A percentile compares a stretch with the other conserved stretches of the same genome.
Evolutionary conservation across 2,797 vertebrate genomes (phyloP).

Genomic region (Cossypha caffra): DNA sequence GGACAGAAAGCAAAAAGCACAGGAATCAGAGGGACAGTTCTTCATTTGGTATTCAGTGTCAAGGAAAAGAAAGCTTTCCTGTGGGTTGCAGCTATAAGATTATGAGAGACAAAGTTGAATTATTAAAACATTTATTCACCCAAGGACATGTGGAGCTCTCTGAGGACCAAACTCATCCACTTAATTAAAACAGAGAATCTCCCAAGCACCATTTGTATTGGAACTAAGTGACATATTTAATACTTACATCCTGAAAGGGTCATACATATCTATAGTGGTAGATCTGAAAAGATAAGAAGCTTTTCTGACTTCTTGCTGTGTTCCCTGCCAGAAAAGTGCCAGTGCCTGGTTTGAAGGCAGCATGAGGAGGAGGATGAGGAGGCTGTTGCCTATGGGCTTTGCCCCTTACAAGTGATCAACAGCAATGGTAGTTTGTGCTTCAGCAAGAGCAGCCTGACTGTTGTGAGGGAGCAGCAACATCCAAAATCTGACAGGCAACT

Average conservation of each 20-base stretch:
- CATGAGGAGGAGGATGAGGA: neutral
- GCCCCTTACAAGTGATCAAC: neutral
- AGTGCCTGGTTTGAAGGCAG: neutral
- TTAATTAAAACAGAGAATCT: constrained; percentile 45
- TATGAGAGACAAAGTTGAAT: neutral
- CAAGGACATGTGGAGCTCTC: neutral
- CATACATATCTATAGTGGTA: neutral
- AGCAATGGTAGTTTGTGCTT: neutral
- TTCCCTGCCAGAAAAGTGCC: neutral
- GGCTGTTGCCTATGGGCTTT: neutral
- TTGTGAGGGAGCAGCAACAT: neutral
- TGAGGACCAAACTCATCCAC: neutral
- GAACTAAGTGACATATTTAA: constrained; percentile 21
- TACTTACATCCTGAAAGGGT: neutral
- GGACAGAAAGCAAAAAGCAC: neutral
- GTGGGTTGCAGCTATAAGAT: constrained; percentile 1
- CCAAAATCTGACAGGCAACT: neutral
- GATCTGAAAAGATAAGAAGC: neutral
- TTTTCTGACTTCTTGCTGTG: neutral
- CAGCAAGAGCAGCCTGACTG: neutral
- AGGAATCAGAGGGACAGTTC: neutral
- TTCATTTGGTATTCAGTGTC: neutral
- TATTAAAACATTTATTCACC: constrained; percentile 40
- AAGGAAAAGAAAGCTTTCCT: constrained; percentile 10
- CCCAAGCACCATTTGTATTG: neutral